Evolutionary conservation across 92 coral and sea anemone genomes (phyloP), one percentile per base, ranked within the genome.

Genomic region (Porites divaricata): DNA sequence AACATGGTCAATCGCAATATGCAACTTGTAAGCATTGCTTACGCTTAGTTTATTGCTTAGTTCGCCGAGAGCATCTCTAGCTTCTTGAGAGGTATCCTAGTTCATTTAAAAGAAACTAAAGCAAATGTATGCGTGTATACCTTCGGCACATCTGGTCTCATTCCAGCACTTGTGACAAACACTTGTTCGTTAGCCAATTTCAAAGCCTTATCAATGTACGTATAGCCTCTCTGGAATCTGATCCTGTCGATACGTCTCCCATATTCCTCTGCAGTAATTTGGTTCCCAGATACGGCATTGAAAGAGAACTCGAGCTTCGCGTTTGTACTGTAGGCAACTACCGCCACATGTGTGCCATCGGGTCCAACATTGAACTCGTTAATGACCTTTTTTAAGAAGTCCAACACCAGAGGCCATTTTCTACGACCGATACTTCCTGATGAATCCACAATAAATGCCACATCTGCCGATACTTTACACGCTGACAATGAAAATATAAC

Each of bases 341-440:
- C 74, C 0, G 93, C 97, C 41, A 91, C 77, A 63, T 79, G 97
- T 15, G 91, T 89, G 9, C 85, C 87, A 63, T 89, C 86, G 13
- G 94, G 89, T 13, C 94, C 89, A 8, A 93, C 89, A 20, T 89
- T 88, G 88, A 91, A 90, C 9, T 72, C 80, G 6, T 73, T 76
- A 8, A 88, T 72, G 41, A 91, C 70, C 21, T 83, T 71, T 12
- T 67, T 74, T 64, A 93, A 67, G 82, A 93, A 91, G 14, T 49
- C 21, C 67, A 88, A 71, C 84, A 88, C 66, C 65, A 62, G 75
- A 9, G 26, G 24, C 87, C 93, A 93, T 82, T 88, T 88, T 19
- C 63, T 25, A 16, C 76, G 17, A 14, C 97, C 97, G 25, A 93
- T 93, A 51, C 94, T 91, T 13, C 97, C 97, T 1, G 97, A 93